Evolutionary conservation across 2,888 invertebrate genomes (phyloP), one percentile per base, ranked within the genome.

Genomic region (Andrena dorsata): DNA sequence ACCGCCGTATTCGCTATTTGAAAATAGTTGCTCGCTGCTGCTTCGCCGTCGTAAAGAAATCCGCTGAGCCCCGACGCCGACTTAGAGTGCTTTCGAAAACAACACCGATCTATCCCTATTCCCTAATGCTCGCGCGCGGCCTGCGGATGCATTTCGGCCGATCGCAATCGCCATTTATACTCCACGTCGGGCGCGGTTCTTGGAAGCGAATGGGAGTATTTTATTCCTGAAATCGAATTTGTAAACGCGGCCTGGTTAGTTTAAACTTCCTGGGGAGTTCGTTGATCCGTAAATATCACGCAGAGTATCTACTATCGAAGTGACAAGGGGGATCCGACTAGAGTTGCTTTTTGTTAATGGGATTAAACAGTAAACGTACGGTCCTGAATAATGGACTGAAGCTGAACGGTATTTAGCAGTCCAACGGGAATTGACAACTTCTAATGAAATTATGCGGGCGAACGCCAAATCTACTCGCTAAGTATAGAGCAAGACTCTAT

Each of bases 271-370:
- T 51, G 58, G 51, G 20, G 63, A 69, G 84, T 84, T 84, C 80
- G 60, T 81, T 75, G 84, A 84, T 76, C 77, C 69, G 75, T 65
- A 69, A 80, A 80, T 72, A 71, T 23, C 69, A 41, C 72, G 28
- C 20, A 7, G 20, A 26, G 23, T 63, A 26, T 35, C 7, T 41
- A 2, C 41, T n/a, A 13, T 4, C 23, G 23, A 47, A 26, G 47
- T 28, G 16, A 3, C 16, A 20, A 41, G 3, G 49, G 3, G 51
- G 28, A 49, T 32, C 0, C 16, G 16, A 13, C 13, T 41, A 0
- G 41, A 41, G 41, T 41, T 16, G 1, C 4, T 16, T 41, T 16
- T 41, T 16, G 16, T 41, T 41, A 4, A 41, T 13, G 3, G 41
- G 13, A 13, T 41, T 41, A 4, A 41, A 41, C 3, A 3, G 3